A percentile compares a stretch with the other conserved stretches of the same genome.
Evolutionary conservation across 1,140 invertebrate species (phyloP).

Genomic region (Drosophila cardini): DNA sequence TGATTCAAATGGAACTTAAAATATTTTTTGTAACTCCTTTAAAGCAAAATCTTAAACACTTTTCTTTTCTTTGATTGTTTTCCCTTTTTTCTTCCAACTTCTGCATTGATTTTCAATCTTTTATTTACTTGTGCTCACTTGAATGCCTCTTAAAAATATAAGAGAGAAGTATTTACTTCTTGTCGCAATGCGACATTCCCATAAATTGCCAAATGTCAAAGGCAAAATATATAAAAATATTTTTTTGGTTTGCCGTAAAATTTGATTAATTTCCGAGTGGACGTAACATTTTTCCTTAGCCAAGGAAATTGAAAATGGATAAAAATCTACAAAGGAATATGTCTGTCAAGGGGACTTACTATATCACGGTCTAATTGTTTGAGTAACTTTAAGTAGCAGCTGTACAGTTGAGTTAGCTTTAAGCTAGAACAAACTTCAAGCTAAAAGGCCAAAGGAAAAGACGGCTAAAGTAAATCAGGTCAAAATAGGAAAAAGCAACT

Average conservation of each 20-base stretch:
- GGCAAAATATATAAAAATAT: conserved; percentile 29
- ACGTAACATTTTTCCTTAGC: conserved; percentile 1
- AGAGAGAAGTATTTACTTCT: conserved; percentile 20
- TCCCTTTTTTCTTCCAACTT: not conserved
- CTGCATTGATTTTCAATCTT: conserved; percentile 5
- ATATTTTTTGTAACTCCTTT: no score
- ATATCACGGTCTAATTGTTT: conserved; percentile 18
- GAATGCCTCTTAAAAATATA: not conserved
- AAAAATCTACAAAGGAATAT: conserved; percentile 8
- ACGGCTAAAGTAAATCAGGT: conserved; percentile 18
- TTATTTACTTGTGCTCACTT: not conserved
- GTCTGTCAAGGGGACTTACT: not conserved
- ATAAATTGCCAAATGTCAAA: conserved; percentile 40
- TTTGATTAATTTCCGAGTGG: conserved; percentile 44
- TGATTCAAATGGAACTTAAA: no score
- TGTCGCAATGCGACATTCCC: conserved; percentile 39
- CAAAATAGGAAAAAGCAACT: conserved; percentile 2
- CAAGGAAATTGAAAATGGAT: conserved; percentile 54
- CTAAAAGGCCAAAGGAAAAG: not conserved
- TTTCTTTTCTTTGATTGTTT: not conserved
- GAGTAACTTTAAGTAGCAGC: conserved; percentile 4
- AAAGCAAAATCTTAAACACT: not conserved
- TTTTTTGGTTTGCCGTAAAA: conserved; percentile 16
- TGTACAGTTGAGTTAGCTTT: conserved; percentile 2
- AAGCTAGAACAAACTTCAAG: not conserved